Conservation (phyloP, 2,888 invertebrate genomes). For the Dioctria rufipes region DNA sequence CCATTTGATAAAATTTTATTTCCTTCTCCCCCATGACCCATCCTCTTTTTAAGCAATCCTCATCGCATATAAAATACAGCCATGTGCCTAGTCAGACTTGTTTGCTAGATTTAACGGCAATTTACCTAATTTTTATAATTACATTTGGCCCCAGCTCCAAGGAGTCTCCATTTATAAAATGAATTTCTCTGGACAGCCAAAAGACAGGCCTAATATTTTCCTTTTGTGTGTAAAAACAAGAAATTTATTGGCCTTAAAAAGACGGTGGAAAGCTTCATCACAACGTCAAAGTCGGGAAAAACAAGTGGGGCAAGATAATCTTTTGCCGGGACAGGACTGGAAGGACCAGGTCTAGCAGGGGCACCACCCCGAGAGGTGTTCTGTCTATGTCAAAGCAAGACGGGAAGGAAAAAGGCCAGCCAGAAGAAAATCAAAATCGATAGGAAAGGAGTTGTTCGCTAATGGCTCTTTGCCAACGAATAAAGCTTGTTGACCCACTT, state of each 20-base stretch:
- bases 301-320: conserved; percentile 26
- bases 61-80: too few relatives aligned
- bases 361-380: conserved; percentile 28
- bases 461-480: conserved; percentile 37
- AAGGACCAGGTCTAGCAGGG: conserved; percentile 4
- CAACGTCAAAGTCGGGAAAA: conserved; percentile 19
- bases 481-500: conserved; percentile 46
- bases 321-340: background rate
- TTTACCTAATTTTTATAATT: conserved; percentile 43
- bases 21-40: background rate
- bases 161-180: conserved; percentile 39
- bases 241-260: conserved; percentile 46
- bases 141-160: conserved; percentile 38
- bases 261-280: conserved; percentile 32
- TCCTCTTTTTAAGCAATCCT: background rate
- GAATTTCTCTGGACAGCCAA: conserved; percentile 27
- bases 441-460: conserved; percentile 22
- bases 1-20: too few relatives aligned
- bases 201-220: conserved; percentile 1
- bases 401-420: background rate
- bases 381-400: conserved; percentile 22
- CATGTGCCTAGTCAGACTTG: background rate
- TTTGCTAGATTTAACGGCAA: conserved; percentile 34
- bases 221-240: conserved; percentile 11
- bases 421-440: conserved; percentile 50